These are phyloP conservation scores for Lepidurus packardi DNA, from an alignment of 1,140 invertebrate species.

Conservation along the genomic window DNA sequence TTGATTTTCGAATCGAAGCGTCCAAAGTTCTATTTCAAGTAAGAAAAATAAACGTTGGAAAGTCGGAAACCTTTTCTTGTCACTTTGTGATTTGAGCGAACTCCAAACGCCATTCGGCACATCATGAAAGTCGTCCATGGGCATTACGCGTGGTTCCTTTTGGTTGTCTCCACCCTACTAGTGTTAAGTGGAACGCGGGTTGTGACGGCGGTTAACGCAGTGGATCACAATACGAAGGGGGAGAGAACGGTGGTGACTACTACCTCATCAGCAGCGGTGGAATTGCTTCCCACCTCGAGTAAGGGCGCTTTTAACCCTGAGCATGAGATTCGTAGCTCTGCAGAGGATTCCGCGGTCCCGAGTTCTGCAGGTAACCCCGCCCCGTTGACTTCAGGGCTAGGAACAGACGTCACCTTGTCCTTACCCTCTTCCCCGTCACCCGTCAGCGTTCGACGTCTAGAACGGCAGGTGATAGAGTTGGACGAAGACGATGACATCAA, in stretches of 20 bases:
- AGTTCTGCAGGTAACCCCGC: constrained; percentile 2
- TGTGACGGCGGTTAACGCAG: not conserved
- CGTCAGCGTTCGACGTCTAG: not conserved
- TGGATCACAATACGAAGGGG: not conserved
- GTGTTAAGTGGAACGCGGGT: constrained; percentile 14
- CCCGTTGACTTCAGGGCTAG: not conserved
- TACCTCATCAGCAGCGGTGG: not conserved
- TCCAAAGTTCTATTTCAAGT: no score
- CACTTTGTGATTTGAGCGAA: not conserved
- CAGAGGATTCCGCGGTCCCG: not conserved
- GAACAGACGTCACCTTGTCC: not conserved
- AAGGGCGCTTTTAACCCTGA: not conserved
- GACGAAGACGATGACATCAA: not conserved
- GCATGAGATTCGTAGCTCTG: not conserved
- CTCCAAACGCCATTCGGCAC: not conserved
- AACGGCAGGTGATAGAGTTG: not conserved
- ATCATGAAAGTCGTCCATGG: constrained; percentile 21
- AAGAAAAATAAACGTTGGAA: no score
- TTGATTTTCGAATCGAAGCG: no score
- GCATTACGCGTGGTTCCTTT: not conserved
- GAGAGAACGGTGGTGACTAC: constrained; percentile 3
- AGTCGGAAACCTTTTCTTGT: no score
- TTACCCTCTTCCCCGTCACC: not conserved
- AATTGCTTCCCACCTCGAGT: not conserved
- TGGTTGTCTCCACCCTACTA: constrained; percentile 1